A percentile compares a stretch with the other conserved stretches of the same genome.
These are phyloP conservation scores for Orientallactaga sibirica DNA, from an alignment of 2,797 vertebrate species.

Conservation along the genomic window DNA sequence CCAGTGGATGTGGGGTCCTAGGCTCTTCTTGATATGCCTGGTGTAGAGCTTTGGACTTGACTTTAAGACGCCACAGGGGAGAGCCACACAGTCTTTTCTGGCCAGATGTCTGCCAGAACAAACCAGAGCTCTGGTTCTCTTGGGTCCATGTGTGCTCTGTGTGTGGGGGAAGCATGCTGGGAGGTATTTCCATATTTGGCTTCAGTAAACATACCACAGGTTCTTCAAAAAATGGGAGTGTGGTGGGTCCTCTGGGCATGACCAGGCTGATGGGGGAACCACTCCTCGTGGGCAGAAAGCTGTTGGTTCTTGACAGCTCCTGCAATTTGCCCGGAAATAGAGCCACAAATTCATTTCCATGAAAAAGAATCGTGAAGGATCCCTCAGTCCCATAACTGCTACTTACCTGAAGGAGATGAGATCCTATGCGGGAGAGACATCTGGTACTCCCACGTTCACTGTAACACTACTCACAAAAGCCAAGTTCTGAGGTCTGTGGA, in stretches of 20 bases:
- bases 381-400: background rate
- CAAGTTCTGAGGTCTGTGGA: background rate
- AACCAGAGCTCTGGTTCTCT: too few species aligned
- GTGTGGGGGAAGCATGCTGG: background rate
- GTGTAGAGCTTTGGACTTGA: background rate
- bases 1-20: fast-evolving
- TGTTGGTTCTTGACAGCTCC: background rate
- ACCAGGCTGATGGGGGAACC: background rate
- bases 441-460: background rate
- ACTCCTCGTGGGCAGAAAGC: background rate
- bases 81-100: background rate
- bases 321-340: background rate
- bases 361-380: background rate
- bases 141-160: too few species aligned
- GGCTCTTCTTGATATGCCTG: background rate
- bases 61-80: fast-evolving
- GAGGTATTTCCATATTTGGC: too few species aligned
- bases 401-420: background rate
- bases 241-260: background rate
- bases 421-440: background rate
- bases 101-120: background rate
- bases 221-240: background rate
- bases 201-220: background rate
- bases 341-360: background rate
- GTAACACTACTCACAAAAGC: background rate